Base-by-base conservation (phyloP, 2,113 vertebrate genomes). In the Cyanoramphus novaezelandiae region DNA sequence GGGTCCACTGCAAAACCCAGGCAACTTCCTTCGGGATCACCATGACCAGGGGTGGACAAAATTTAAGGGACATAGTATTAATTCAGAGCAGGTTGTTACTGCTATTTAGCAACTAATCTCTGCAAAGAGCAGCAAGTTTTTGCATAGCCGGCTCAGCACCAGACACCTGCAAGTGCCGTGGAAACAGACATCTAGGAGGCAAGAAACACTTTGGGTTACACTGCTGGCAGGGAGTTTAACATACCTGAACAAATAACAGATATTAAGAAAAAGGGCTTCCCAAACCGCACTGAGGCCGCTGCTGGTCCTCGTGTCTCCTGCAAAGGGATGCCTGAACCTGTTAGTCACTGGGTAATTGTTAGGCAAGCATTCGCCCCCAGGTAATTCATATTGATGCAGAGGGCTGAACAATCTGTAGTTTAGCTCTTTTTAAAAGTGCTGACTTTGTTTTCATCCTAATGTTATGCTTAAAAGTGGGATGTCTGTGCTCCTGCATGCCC, bases 141-240 rank as follows among this genome's bases (percentile, higher is more conserved):
- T 76, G 13, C 11, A 13, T 43, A 29, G 21, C 37, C 6, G 2
- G 33, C 52, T 92, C 62, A 43, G 41, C 39, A n/a, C 6, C 23
- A 92, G 64, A 7, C 47, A 79, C 17, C 46, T 28, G 8, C 0
- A 0, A 71, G 49, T 52, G 24, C 47, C 62, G 23, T 0, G 3
- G 49, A 64, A 72, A 68, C 23, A 17, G 52, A 63, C 2, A 1
- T 19, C 18, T 69, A 19, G 28, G 46, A 86, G 33, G 62, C 35
- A 65, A 84, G 50, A 83, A 91, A 79, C n/a, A 52, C 14, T 7
- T 9, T 68, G 77, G 17, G 12, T 60, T 67, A 59, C 5, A 39
- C 5, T 11, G 46, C 21, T 57, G 21, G 24, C 27, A 64, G 33
- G 11, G 35, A 69, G 4, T n/a, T 84, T 65, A 84, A 55, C 10